Conservation (phyloP, 2,113 vertebrate species). For the Gobio gobio region DNA sequence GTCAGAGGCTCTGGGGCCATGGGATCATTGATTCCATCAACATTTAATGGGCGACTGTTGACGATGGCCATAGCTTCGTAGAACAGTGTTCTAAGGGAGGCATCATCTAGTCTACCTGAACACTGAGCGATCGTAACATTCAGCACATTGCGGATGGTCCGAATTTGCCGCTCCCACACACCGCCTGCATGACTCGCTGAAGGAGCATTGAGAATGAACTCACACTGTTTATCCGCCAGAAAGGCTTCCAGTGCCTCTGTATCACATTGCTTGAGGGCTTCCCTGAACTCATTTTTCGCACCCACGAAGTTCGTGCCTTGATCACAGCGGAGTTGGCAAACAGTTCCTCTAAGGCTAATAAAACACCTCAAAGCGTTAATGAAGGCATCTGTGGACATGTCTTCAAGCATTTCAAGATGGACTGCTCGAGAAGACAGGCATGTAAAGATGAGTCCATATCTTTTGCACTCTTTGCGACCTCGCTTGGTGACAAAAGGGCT, state of each 20-base stretch:
- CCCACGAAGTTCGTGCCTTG: not conserved
- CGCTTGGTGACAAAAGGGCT: conserved; percentile 18
- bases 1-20: too few relatives aligned
- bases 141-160: not conserved
- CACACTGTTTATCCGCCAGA: not conserved
- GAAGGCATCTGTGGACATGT: not conserved
- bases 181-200: not conserved
- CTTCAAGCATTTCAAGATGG: conserved; percentile 26
- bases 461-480: conserved; percentile 21
- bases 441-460: conserved; percentile 36
- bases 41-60: conserved; percentile 2
- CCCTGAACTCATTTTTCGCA: not conserved
- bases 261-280: not conserved
- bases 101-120: conserved; percentile 24
- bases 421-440: conserved; percentile 28
- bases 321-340: not conserved
- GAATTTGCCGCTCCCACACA: conserved; percentile 21
- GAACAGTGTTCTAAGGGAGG: not conserved
- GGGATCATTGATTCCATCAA: not conserved
- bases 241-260: not conserved
- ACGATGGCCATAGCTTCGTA: not conserved
- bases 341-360: not conserved
- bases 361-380: not conserved
- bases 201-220: too few relatives aligned
- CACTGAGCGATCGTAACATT: not conserved